Base-by-base conservation (phyloP, 2,888 invertebrate species). In the Brachyptera putata region DNA sequence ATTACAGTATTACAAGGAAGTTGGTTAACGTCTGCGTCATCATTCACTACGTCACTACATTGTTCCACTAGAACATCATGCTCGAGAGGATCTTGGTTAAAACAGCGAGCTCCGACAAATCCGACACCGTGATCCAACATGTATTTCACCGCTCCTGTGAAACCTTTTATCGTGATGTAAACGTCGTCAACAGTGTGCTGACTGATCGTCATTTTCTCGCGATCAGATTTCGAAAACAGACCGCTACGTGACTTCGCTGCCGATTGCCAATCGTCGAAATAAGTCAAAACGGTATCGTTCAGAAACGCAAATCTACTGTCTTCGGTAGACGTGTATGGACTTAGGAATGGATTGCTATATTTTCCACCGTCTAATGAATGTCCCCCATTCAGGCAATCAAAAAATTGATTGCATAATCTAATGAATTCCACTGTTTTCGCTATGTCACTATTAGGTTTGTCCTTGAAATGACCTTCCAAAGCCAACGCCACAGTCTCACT, bases 31-130 rank as follows among this genome's bases (percentile, higher is more conserved):
- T n/a, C n/a, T n/a, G n/a, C n/a, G n/a, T n/a, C n/a, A n/a, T n/a
- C n/a, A n/a, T n/a, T n/a, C n/a, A n/a, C n/a, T n/a, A 53, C 53
- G 34, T 26, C 26, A 21, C 36, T 37, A 9, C 30, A 4, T 18
- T 36, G 55, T 22, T 26, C 55, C 16, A 55, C 21, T 18, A n/a
- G 14, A 37, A 55, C 34, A 30, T 55, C 26, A 34, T 55, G 55
- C 24, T 55, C 55, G 9, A 26, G 14, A 26, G 4, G 14, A 16
- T 55, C 55, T 55, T 55, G 34, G 14, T 37, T 37, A 16, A 55
- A 55, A 3, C 7, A 30, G 5, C 30, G 30, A 30, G 30, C 30
- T 30, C 11, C 30, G 30, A 30, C 30, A 30, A 30, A 30, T 11
- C 11, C 11, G 30, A 30, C 30, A 30, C 30, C 30, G 11, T 30